Evolutionary conservation across 2,113 vertebrate species (phyloP).

Genomic region (Lanius ludovicianus): DNA sequence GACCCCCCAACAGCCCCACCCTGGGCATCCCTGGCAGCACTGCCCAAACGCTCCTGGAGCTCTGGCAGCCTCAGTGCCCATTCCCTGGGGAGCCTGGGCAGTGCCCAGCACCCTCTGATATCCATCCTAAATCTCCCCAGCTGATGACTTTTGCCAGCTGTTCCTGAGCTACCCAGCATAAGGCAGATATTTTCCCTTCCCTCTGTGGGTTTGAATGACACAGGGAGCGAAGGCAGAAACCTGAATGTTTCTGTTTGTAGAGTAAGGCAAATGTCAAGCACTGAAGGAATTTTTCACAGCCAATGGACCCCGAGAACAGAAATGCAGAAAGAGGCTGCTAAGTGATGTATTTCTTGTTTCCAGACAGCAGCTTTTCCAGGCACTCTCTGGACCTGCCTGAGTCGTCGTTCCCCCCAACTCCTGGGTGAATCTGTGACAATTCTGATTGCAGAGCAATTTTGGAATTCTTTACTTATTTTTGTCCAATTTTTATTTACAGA

Average conservation of each 20-base stretch:
- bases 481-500: neutral
- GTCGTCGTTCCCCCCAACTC: neutral
- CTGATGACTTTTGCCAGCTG: neutral
- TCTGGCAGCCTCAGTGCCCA: neutral
- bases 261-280: neutral
- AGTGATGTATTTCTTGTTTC: neutral
- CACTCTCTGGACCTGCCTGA: neutral
- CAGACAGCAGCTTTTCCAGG: neutral
- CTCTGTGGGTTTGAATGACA: neutral
- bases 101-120: neutral
- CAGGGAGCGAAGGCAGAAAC: neutral
- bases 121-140: rapidly evolving
- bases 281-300: neutral
- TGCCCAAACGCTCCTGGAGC: neutral
- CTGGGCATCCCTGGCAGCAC: neutral
- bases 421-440: neutral
- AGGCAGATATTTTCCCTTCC: neutral
- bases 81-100: neutral
- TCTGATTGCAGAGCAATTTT: neutral
- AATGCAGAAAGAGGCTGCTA: neutral
- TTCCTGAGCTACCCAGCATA: neutral
- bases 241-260: neutral
- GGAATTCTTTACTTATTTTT: neutral
- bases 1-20: neutral
- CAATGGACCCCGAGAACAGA: neutral